phyloP scores from a whole-genome alignment of 2,888 invertebrate genomes.

The Caenorhabditis parvicauda region DNA sequence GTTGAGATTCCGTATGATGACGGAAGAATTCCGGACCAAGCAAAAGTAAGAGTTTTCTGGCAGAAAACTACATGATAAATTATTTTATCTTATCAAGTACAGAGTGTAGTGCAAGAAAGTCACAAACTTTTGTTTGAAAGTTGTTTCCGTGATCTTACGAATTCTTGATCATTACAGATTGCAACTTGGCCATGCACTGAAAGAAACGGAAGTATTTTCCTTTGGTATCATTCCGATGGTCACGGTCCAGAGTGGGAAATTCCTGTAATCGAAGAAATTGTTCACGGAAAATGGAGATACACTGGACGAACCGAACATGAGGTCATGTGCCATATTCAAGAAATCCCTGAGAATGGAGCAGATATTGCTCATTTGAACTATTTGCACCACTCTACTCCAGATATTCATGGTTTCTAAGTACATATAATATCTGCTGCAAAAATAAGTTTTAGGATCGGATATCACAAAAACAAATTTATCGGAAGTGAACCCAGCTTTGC shows the following conservation, averaged over 20 bases:
- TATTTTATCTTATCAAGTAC: too few species aligned
- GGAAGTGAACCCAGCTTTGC: constrained; percentile 31
- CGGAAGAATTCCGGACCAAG: constrained; percentile 69
- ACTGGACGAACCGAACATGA: constrained; percentile 78
- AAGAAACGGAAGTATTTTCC: constrained; percentile 75
- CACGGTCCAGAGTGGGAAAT: constrained; percentile 74
- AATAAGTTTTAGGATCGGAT: constrained; percentile 25
- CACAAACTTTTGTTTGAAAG: too few species aligned
- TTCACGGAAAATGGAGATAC: constrained; percentile 70
- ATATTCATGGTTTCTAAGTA: constrained; percentile 12
- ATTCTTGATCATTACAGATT: constrained; percentile 58
- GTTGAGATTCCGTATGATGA: constrained; percentile 75
- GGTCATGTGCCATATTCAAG: constrained; percentile 68
- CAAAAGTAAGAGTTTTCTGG: constrained; percentile 67
- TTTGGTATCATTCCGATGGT: constrained; percentile 80
- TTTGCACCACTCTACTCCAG: constrained; percentile 69
- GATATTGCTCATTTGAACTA: constrained; percentile 79
- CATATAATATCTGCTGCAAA: neutral
- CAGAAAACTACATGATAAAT: neutral
- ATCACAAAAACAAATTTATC: constrained; percentile 40
- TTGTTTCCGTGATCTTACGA: neutral
- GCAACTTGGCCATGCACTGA: constrained; percentile 75
- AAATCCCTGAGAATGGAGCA: constrained; percentile 86
- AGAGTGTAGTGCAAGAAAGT: too few species aligned
- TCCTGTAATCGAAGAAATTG: constrained; percentile 69